Base-by-base conservation (phyloP, 1,140 invertebrate species). In the Calosoma granatense region DNA sequence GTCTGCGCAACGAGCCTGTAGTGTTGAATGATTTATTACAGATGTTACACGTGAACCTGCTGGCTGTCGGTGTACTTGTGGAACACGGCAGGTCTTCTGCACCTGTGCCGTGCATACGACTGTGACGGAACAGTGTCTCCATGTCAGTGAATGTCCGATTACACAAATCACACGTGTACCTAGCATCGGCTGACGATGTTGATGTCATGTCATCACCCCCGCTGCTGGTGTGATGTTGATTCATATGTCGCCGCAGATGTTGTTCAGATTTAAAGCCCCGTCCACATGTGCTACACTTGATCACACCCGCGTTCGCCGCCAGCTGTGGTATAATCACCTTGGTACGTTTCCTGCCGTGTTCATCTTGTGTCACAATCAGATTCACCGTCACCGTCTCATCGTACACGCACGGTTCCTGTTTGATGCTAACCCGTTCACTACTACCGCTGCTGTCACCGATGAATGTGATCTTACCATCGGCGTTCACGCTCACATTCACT, bases 131-230 rank as follows among this genome's bases (percentile, higher is more conserved):
- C 3, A 56, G 26, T 17, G 12, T 47, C 3, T 53, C 26, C n/a
- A 41, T 12, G 15, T 58, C 53, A 17, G 43, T 36, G 12, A 53
- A 58, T 1, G 22, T 30, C 30, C 54, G 17, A 15, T 43, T 52
- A 23, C 60, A 61, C 2, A 54, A 17, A 17, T 56, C 47, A 26
- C 60, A 61, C n/a, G n/a, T n/a, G n/a, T n/a, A n/a, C n/a, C n/a
- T n/a, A n/a, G n/a, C n/a, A n/a, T n/a, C n/a, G n/a, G n/a, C n/a
- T n/a, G n/a, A n/a, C n/a, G n/a, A n/a, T n/a, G n/a, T n/a, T n/a
- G n/a, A n/a, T n/a, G n/a, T n/a, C 1, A n/a, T 22, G 15, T 20
- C 36, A 30, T 53, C 51, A 41, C 54, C 20, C 4, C 53, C 51
- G 23, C 22, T 54, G 9, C 41, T 51, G 20, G 56, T 53, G 21